Conservation (phyloP, 2,888 invertebrate species). For the Phasia obesa region DNA sequence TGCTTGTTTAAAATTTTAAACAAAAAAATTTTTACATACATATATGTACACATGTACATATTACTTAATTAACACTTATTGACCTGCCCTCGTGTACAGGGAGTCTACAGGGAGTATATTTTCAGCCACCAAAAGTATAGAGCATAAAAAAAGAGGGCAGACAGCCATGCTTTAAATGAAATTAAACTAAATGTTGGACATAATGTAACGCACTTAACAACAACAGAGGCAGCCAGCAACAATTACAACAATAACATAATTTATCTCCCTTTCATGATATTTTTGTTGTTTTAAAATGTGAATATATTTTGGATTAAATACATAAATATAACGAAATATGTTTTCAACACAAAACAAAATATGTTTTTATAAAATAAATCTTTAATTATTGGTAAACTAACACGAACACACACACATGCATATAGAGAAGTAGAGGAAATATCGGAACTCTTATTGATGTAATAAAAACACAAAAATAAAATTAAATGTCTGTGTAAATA, state of each 20-base stretch:
- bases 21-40: too few species aligned
- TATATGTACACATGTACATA: too few species aligned
- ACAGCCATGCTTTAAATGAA: constrained; percentile 25
- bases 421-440: background rate
- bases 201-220: constrained; percentile 33
- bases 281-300: background rate
- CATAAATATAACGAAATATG: background rate
- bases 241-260: constrained; percentile 30
- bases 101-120: too few species aligned
- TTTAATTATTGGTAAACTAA: constrained; percentile 47
- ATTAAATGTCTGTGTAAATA: constrained; percentile 8
- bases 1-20: too few species aligned
- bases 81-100: too few species aligned
- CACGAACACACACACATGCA: background rate
- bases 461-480: constrained; percentile 45
- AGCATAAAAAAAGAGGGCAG: background rate
- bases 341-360: background rate
- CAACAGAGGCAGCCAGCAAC: too few species aligned
- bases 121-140: background rate
- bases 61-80: too few species aligned
- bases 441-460: constrained; percentile 19
- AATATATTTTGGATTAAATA: constrained; percentile 24
- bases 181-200: constrained; percentile 51
- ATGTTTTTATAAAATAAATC: constrained; percentile 25
- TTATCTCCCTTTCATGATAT: constrained; percentile 35